A percentile compares a stretch with the other conserved stretches of the same genome.
These are phyloP conservation scores for Dicentrarchus labrax DNA, from an alignment of 2,113 vertebrate genomes.

Conservation along the genomic window DNA sequence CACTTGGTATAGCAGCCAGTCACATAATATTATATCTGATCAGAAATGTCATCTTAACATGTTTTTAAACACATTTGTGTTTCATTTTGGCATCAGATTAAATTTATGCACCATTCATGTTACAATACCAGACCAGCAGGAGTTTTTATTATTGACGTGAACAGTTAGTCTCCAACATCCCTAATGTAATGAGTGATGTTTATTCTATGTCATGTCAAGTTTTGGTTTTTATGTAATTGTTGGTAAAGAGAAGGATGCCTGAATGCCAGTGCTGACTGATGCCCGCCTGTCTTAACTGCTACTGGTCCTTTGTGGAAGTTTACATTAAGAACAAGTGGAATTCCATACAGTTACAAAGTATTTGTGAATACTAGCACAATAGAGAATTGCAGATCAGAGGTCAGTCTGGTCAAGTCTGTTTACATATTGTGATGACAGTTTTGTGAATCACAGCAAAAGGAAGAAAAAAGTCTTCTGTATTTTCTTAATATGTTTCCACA, in stretches of 20 bases:
- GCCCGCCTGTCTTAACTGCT: too few relatives aligned
- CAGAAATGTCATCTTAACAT: background rate
- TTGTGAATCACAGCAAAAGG: slow-evolving; percentile 38
- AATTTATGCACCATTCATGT: too few relatives aligned
- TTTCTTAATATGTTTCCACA: slow-evolving; percentile 54
- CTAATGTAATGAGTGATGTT: background rate
- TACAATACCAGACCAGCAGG: background rate
- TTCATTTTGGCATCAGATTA: background rate
- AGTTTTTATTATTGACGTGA: background rate
- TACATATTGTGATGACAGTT: slow-evolving; percentile 37
- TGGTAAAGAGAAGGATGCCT: background rate
- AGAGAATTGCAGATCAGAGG: background rate
- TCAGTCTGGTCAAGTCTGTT: slow-evolving; percentile 10
- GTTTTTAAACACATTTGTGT: background rate
- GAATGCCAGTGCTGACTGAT: background rate
- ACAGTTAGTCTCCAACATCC: background rate
- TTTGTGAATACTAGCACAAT: background rate
- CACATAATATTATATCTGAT: background rate
- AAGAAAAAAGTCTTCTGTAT: slow-evolving; percentile 26
- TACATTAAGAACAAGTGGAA: background rate
- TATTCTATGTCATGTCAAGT: background rate
- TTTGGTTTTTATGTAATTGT: background rate
- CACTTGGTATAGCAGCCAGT: background rate
- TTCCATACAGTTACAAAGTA: background rate
- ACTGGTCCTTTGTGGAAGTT: background rate